Conservation (phyloP, 2,797 vertebrate species). For the Columba guinea region DNA sequence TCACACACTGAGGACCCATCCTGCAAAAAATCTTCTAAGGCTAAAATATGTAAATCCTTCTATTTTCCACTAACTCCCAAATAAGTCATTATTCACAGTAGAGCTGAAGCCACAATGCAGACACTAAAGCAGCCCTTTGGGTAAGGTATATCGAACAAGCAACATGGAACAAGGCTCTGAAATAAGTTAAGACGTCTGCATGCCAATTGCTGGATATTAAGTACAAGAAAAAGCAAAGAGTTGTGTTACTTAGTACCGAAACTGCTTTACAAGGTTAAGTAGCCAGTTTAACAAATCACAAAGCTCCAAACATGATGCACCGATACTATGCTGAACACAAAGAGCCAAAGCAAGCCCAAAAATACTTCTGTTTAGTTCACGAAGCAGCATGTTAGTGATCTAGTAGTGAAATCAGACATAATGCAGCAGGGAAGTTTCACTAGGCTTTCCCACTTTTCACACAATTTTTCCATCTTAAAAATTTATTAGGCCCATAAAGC, state of each 20-base stretch:
- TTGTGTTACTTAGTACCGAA: neutral
- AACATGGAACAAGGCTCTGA: neutral
- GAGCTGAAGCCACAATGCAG: neutral
- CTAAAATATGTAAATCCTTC: neutral
- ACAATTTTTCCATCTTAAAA: neutral
- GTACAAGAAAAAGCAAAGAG: neutral
- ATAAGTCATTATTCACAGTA: neutral
- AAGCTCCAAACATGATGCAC: neutral
- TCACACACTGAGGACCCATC: neutral
- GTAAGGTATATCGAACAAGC: neutral
- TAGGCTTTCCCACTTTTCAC: neutral
- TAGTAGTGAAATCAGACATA: neutral
- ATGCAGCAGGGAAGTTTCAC: neutral
- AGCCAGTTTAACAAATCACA: neutral
- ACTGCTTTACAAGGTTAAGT: neutral
- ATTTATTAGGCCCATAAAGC: neutral
- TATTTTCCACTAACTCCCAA: neutral
- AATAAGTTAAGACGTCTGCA: neutral
- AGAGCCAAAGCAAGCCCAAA: neutral
- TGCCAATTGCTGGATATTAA: neutral
- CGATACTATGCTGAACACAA: neutral
- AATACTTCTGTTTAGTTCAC: neutral
- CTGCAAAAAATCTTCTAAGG: neutral
- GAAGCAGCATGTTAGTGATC: neutral
- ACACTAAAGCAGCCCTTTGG: neutral